Percentiles rank a stretch among this genome's conserved stretches.
Conservation (phyloP, 2,888 invertebrate species). For the Leptinotarsa juncta region DNA sequence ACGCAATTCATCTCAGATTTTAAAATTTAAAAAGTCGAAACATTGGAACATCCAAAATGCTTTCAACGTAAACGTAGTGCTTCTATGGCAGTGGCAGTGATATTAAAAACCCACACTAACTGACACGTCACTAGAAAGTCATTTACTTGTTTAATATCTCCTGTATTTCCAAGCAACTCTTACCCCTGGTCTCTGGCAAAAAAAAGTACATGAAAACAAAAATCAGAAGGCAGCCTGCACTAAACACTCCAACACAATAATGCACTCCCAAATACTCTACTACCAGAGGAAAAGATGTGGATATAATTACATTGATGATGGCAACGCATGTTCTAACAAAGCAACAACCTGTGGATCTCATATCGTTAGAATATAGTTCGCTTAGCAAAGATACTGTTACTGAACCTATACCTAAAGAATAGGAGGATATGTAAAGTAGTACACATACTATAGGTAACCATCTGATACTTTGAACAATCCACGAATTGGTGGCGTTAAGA, state of each 20-base stretch:
- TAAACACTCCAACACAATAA: not conserved
- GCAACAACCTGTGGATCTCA: not conserved
- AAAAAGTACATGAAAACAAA: slow-evolving; percentile 1
- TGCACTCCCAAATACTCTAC: not conserved
- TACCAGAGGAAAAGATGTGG: not conserved
- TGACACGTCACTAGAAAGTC: not conserved
- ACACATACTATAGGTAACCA: not conserved
- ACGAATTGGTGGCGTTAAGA: not conserved
- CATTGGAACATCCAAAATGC: too few species aligned
- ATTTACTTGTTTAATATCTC: not conserved
- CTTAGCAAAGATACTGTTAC: not conserved
- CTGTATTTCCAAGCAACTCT: not conserved
- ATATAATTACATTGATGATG: not conserved
- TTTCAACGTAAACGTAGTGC: too few species aligned
- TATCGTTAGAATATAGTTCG: not conserved
- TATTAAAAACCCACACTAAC: too few species aligned
- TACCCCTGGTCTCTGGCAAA: not conserved
- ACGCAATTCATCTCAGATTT: too few species aligned
- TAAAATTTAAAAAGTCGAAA: too few species aligned
- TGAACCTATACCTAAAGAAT: not conserved
- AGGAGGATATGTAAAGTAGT: not conserved
- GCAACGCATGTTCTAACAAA: not conserved
- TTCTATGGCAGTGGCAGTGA: too few species aligned
- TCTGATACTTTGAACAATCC: not conserved
- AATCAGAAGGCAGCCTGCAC: slow-evolving; percentile 2